Base-by-base conservation (phyloP, 2,888 invertebrate genomes). In the Hesperia comma region DNA sequence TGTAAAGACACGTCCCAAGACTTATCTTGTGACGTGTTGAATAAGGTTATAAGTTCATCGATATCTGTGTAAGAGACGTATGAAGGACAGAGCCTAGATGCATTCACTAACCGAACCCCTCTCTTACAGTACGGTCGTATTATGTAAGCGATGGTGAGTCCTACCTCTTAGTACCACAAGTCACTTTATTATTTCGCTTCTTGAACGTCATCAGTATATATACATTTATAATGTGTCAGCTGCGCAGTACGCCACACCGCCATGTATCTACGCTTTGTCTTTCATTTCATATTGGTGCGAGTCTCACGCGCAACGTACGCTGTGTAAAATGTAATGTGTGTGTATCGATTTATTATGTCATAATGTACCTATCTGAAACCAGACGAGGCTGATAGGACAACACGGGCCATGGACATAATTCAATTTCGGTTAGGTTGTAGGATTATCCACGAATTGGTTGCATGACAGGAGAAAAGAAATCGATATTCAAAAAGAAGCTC, bases 261-360 rank as follows among this genome's bases (percentile, higher is more conserved):
- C 49, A 49, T 21, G 37, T 57, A 61, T 76, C 80, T 77, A 74
- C 75, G 83, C 80, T 82, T 82, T 81, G 84, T 84, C 84, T 80
- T 81, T 79, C 81, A 80, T 79, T 75, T 73, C 75, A 71, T 75
- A 66, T 43, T 15, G 56, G 49, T 17, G 56, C 40, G 14, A 49
- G 1, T 8, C 2, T 8, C 2, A 1, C 43, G 54, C 43, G 26
- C 8, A n/a, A 33, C 26, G 53, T n/a, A n/a, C 53, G 26, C 7
- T 6, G 3, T 32, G 6, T 32, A 12, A 6, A n/a, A n/a, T 54
- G 14, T 32, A 54, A 5, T 2, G 6, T 55, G 15, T 17, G 26
- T 57, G 57, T 57, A 57, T 57, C 57, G 57, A 57, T 26, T 41
- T 57, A 57, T 41, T 57, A 55, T 37, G 37, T 8, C 37, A 37